These are phyloP conservation scores for Poeciliopsis turneri DNA, from an alignment of 2,797 vertebrate genomes.

Conservation along the genomic window DNA sequence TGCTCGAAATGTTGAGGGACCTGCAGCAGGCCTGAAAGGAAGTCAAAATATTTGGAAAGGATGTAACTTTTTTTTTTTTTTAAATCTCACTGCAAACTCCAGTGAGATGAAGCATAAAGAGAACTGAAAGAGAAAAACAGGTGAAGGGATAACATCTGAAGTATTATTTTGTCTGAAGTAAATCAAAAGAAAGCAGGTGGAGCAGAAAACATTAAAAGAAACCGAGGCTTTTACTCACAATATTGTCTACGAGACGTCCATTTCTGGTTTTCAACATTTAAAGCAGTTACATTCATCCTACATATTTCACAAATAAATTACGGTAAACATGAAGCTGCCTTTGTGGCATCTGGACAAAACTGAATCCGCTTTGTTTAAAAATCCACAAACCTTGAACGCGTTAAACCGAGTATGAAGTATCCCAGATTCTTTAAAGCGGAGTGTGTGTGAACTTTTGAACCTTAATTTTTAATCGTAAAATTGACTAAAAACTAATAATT, in stretches of 20 bases:
- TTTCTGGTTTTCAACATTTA: not conserved
- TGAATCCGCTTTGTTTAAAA: no score
- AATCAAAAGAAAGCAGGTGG: not conserved
- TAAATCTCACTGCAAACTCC: not conserved
- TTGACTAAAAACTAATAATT: no score
- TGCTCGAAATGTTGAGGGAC: conserved; percentile 40
- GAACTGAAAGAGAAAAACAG: not conserved
- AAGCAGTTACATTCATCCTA: no score
- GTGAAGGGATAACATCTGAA: no score
- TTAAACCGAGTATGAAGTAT: no score
- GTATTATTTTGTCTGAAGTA: not conserved
- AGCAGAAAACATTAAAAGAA: not conserved
- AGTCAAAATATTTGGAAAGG: not conserved
- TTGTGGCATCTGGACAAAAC: no score
- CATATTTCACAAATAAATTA: no score
- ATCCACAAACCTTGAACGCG: no score
- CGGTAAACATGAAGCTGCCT: no score
- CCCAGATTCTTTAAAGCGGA: no score
- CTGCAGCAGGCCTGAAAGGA: conserved; percentile 62
- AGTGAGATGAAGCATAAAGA: not conserved
- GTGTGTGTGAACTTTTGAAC: no score
- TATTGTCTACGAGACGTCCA: not conserved
- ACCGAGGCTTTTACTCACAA: not conserved
- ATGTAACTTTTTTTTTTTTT: not conserved
- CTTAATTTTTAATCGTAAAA: no score